Percentiles rank a stretch among this genome's conserved stretches.
These are phyloP conservation scores for Cathartes aura DNA, from an alignment of 2,113 vertebrate genomes.

Conservation along the genomic window DNA sequence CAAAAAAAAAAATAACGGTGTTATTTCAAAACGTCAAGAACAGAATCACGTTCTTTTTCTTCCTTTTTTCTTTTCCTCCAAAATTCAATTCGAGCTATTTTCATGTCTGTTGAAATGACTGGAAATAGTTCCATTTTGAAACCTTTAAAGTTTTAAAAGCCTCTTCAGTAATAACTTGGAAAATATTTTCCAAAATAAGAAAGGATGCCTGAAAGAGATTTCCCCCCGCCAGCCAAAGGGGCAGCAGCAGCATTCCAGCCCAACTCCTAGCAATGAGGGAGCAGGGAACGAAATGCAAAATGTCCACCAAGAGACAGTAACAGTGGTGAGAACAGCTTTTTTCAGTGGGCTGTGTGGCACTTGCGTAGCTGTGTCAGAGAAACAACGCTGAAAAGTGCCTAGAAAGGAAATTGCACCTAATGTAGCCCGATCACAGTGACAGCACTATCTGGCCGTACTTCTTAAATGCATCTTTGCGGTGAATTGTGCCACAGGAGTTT, in stretches of 20 bases:
- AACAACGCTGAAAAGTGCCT: neutral
- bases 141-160: neutral
- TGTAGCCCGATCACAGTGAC: neutral
- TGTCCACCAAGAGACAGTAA: neutral
- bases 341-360: neutral
- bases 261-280: neutral
- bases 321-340: neutral
- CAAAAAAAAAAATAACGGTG: neutral
- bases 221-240: fast-evolving
- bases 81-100: neutral
- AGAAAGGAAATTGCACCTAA: neutral
- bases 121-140: neutral
- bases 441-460: neutral
- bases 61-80: neutral
- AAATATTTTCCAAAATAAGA: neutral
- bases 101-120: neutral
- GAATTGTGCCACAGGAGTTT: neutral
- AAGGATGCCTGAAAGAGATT: neutral
- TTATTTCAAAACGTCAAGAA: neutral
- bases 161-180: neutral
- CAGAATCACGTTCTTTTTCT: too few species aligned
- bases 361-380: neutral
- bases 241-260: neutral
- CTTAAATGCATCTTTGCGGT: neutral
- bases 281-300: neutral